Conservation (phyloP, 1,140 invertebrate species). For the Maconellicoccus hirsutus region DNA sequence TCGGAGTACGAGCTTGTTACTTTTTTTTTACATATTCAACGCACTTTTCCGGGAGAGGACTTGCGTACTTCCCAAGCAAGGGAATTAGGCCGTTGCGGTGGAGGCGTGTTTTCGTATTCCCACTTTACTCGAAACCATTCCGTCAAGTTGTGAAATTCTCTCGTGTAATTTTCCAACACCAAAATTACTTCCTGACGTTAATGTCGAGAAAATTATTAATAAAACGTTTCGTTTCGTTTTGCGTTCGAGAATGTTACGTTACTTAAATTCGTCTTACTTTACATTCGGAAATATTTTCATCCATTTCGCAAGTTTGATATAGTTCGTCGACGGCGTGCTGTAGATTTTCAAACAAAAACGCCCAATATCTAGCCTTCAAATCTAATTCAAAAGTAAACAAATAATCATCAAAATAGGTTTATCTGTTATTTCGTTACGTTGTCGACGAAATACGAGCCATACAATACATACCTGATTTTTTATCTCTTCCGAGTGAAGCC, state of each 20-base stretch:
- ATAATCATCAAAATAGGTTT: neutral
- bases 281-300: conserved; percentile 50
- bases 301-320: conserved; percentile 49
- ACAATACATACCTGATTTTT: conserved; percentile 48
- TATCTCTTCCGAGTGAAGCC: conserved; percentile 72
- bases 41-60: conserved; percentile 59
- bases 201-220: neutral
- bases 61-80: conserved; percentile 90
- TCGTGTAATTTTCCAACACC: conserved; percentile 83
- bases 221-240: neutral
- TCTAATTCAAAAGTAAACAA: conserved; percentile 38
- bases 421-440: no score
- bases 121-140: conserved; percentile 86
- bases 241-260: neutral
- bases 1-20: neutral
- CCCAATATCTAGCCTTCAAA: conserved; percentile 83
- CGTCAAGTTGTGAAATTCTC: conserved; percentile 84
- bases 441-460: no score
- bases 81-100: conserved; percentile 69
- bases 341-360: conserved; percentile 85
- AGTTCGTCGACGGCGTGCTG: conserved; percentile 72
- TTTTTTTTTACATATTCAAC: conserved; percentile 1
- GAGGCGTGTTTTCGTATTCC: conserved; percentile 81
- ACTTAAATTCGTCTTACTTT: conserved; percentile 37
- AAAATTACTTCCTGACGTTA: conserved; percentile 72